Evolutionary conservation across 2,888 invertebrate species (phyloP).

Genomic region (Pherbina coryleti): DNA sequence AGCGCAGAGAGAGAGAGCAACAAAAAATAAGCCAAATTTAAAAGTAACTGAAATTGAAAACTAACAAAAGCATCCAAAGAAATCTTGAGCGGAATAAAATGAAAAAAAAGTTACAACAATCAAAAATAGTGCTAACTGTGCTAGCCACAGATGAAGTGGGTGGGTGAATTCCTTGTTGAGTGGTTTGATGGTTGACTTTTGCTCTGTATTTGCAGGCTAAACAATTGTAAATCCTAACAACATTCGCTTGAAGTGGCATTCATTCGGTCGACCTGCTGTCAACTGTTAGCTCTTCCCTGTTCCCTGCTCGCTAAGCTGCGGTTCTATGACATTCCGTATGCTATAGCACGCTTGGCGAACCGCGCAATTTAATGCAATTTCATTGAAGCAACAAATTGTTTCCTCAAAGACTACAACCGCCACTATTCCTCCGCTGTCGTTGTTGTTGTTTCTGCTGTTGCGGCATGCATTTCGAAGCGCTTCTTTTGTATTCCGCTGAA

Average conservation of each 20-base stretch:
- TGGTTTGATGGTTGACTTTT: no score
- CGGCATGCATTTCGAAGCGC: not conserved
- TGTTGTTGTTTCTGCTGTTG: not conserved
- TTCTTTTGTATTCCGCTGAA: not conserved
- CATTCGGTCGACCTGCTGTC: conserved; percentile 2
- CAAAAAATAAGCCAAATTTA: no score
- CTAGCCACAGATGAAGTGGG: no score
- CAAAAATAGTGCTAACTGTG: no score
- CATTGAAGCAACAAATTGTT: conserved; percentile 6
- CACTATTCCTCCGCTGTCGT: not conserved
- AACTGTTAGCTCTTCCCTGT: no score
- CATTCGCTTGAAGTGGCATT: not conserved
- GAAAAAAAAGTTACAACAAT: no score
- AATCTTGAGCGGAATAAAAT: not conserved
- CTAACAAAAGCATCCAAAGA: not conserved
- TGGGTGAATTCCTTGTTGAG: no score
- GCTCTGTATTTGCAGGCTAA: no score
- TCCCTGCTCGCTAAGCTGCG: not conserved
- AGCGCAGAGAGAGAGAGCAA: no score
- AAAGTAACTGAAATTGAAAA: no score
- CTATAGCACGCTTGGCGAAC: conserved; percentile 2
- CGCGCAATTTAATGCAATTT: conserved; percentile 25
- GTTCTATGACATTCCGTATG: no score
- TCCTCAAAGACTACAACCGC: not conserved
- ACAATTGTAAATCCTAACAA: not conserved